These are phyloP conservation scores for Chouioia cunea DNA, from an alignment of 2,888 invertebrate genomes.

Conservation along the genomic window DNA sequence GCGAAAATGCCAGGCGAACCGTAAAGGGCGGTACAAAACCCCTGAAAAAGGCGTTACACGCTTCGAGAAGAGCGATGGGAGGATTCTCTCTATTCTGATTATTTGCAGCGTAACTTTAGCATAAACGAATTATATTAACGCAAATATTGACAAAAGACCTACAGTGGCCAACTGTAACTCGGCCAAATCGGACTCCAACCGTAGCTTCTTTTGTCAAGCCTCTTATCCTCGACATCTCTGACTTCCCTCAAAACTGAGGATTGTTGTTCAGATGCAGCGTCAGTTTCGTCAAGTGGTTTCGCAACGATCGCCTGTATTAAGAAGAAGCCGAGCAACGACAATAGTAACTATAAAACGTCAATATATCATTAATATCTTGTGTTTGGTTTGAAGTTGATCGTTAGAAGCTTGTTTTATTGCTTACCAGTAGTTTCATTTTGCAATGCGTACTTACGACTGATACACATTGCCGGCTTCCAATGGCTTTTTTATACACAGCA, in stretches of 20 bases:
- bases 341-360: slow-evolving; percentile 29
- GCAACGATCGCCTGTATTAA: slow-evolving; percentile 18
- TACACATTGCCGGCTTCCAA: not conserved
- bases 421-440: slow-evolving; percentile 47
- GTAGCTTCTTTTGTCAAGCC: slow-evolving; percentile 41
- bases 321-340: slow-evolving; percentile 39
- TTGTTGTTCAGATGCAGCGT: not conserved
- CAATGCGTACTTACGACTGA: slow-evolving; percentile 25
- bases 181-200: slow-evolving; percentile 40
- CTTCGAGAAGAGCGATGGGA: too few relatives aligned
- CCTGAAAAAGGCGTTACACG: too few relatives aligned
- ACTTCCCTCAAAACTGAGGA: not conserved
- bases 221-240: slow-evolving; percentile 23
- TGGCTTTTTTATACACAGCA: slow-evolving; percentile 37
- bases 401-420: too few relatives aligned
- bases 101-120: too few relatives aligned
- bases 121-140: too few relatives aligned
- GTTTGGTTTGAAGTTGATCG: not conserved
- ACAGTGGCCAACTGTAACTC: slow-evolving; percentile 2
- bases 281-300: slow-evolving; percentile 18
- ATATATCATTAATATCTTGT: not conserved
- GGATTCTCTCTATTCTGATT: too few relatives aligned
- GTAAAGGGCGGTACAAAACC: too few relatives aligned
- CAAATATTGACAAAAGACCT: too few relatives aligned
- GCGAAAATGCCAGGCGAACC: too few relatives aligned